phyloP scores from a whole-genome alignment of 1,140 invertebrate genomes.

The Probaryconus sp. region DNA sequence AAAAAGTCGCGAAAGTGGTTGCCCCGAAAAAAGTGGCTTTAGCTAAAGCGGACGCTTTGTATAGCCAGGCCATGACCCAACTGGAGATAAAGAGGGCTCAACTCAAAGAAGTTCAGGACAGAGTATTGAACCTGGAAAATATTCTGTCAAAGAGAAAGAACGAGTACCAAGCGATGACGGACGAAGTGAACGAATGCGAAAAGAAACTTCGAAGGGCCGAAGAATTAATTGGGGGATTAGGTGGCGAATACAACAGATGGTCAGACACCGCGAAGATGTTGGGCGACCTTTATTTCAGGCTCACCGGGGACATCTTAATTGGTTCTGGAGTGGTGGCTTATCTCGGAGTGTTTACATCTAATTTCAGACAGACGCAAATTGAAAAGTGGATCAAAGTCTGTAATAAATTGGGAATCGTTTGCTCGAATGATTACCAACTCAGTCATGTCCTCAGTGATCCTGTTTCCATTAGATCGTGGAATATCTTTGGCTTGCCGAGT shows the following conservation, averaged over 20 bases:
- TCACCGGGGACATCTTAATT: slow-evolving; percentile 72
- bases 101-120: slow-evolving; percentile 83
- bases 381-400: slow-evolving; percentile 85
- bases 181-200: slow-evolving; percentile 91
- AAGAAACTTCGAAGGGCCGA: slow-evolving; percentile 94
- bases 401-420: slow-evolving; percentile 84
- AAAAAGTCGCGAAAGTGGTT: slow-evolving; percentile 94
- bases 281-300: slow-evolving; percentile 80
- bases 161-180: slow-evolving; percentile 82
- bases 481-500: slow-evolving; percentile 91
- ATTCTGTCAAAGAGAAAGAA: slow-evolving; percentile 81
- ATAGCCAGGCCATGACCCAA: slow-evolving; percentile 83
- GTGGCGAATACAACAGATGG: slow-evolving; percentile 91
- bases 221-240: slow-evolving; percentile 90
- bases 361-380: slow-evolving; percentile 86
- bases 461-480: slow-evolving; percentile 92
- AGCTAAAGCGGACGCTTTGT: slow-evolving; percentile 85
- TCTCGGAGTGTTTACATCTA: slow-evolving; percentile 91
- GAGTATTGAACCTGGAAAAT: slow-evolving; percentile 81
- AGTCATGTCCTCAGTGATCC: slow-evolving; percentile 90
- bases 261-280: slow-evolving; percentile 86
- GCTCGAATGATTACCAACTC: slow-evolving; percentile 87
- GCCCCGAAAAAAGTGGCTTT: slow-evolving; percentile 90
- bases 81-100: slow-evolving; percentile 88
- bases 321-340: slow-evolving; percentile 91